These are phyloP conservation scores for Hexactinellida sp. DNA, from an alignment of 37 sponge, comb jelly and placozoan species.

Conservation along the genomic window DNA sequence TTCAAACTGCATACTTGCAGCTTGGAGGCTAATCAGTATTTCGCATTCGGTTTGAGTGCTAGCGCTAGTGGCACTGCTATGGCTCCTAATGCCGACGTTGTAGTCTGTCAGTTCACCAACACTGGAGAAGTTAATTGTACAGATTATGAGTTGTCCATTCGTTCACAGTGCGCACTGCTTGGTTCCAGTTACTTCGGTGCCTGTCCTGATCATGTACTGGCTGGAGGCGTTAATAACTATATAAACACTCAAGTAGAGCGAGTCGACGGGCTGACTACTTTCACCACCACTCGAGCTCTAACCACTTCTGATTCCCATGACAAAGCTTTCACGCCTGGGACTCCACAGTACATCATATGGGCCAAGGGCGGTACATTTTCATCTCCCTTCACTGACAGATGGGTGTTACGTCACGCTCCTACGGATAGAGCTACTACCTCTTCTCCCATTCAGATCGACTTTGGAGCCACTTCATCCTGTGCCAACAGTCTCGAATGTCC, in stretches of 20 bases:
- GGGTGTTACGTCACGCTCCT: conserved; percentile 10
- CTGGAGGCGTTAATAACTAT: conserved; percentile 10
- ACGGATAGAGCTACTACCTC: not conserved
- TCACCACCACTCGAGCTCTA: not conserved
- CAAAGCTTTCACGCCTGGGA: not conserved
- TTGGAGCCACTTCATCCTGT: not conserved
- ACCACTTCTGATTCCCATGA: not conserved
- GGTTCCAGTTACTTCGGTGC: not conserved
- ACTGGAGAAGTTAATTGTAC: not conserved
- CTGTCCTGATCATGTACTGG: not conserved
- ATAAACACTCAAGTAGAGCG: not conserved
- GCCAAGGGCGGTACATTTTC: not conserved
- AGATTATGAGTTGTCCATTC: not conserved
- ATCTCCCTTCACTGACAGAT: not conserved
- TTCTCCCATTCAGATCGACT: not conserved
- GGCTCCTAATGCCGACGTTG: not conserved
- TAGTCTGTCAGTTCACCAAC: not conserved
- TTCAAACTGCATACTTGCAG: not conserved
- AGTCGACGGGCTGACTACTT: not conserved
- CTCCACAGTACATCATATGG: not conserved
- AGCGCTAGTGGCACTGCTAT: not conserved
- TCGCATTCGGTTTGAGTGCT: not conserved
- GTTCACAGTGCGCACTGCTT: not conserved
- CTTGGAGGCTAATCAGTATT: not conserved
- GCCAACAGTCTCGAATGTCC: not conserved